Evolutionary conservation across 2,888 invertebrate species (phyloP).

Genomic region (Lasioglossum vierecki): DNA sequence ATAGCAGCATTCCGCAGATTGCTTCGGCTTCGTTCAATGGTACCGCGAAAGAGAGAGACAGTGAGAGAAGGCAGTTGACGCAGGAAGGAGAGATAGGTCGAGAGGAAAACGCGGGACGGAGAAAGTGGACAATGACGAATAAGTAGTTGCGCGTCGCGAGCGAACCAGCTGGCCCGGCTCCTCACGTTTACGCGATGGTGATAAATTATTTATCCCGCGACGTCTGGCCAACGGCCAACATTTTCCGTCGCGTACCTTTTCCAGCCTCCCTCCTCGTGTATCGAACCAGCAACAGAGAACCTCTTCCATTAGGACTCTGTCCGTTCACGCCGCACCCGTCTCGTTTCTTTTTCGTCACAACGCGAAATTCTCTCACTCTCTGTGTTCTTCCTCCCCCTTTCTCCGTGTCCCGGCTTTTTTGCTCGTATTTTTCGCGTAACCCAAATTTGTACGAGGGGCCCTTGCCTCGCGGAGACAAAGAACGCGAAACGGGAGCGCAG

Average conservation of each 20-base stretch:
- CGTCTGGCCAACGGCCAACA: conserved; percentile 77
- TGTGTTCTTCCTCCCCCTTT: not conserved
- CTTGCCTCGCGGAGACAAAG: conserved; percentile 20
- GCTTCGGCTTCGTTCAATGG: conserved; percentile 26
- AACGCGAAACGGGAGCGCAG: conserved; percentile 14
- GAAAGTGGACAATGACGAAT: conserved; percentile 66
- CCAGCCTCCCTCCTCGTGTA: conserved; percentile 45
- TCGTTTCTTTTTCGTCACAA: not conserved
- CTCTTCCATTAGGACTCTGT: not conserved
- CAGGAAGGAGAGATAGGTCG: conserved; percentile 23
- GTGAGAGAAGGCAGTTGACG: not conserved
- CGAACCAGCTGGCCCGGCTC: conserved; percentile 66
- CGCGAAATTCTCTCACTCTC: not conserved
- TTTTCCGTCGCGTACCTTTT: conserved; percentile 64
- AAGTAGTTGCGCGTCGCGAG: conserved; percentile 43
- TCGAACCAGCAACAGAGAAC: conserved; percentile 31
- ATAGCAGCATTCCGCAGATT: conserved; percentile 17
- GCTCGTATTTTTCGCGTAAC: conserved; percentile 16
- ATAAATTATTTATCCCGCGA: conserved; percentile 80
- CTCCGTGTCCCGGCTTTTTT: not conserved
- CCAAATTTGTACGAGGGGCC: conserved; percentile 34
- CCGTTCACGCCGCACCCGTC: not conserved
- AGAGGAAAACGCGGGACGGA: conserved; percentile 47
- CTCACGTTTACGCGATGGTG: conserved; percentile 74
- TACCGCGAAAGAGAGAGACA: not conserved